Evolutionary conservation across 2,888 invertebrate genomes (phyloP).

Genomic region (Atrina japonica): DNA sequence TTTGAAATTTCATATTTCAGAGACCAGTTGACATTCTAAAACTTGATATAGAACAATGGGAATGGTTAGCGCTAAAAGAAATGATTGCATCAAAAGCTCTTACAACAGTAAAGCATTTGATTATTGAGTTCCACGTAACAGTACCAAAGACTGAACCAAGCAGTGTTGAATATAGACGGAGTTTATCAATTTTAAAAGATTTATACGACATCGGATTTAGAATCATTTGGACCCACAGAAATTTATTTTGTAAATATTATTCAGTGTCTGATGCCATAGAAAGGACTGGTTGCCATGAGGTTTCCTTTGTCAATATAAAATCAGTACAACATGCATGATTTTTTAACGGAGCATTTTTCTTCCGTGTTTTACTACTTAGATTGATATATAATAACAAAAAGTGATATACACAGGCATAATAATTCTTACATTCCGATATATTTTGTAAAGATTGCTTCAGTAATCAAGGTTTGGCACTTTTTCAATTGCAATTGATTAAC

Average conservation of each 20-base stretch:
- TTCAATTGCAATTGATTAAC: too few species aligned
- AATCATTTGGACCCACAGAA: conserved; percentile 66
- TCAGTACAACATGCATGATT: too few species aligned
- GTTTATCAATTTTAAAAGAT: conserved; percentile 58
- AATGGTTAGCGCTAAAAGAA: conserved; percentile 64
- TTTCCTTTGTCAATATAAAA: conserved; percentile 53
- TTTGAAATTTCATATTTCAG: conserved; percentile 49
- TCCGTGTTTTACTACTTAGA: too few species aligned
- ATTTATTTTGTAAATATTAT: conserved; percentile 64
- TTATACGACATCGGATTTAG: conserved; percentile 65
- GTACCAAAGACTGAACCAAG: conserved; percentile 60
- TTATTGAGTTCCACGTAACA: conserved; percentile 66
- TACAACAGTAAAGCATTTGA: conserved; percentile 56
- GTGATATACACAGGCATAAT: too few species aligned
- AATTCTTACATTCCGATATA: too few species aligned
- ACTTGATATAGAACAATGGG: conserved; percentile 72
- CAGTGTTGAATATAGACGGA: conserved; percentile 60
- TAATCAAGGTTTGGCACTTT: too few species aligned
- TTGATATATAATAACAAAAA: too few species aligned
- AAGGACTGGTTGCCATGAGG: conserved; percentile 63
- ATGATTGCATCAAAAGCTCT: conserved; percentile 57
- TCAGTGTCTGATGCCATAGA: conserved; percentile 59
- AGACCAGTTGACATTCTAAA: conserved; percentile 60
- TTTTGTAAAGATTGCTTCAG: too few species aligned
- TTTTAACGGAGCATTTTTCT: too few species aligned